Evolutionary conservation across 2,888 invertebrate genomes (phyloP).

Genomic region (Eupelmus urozonus): DNA sequence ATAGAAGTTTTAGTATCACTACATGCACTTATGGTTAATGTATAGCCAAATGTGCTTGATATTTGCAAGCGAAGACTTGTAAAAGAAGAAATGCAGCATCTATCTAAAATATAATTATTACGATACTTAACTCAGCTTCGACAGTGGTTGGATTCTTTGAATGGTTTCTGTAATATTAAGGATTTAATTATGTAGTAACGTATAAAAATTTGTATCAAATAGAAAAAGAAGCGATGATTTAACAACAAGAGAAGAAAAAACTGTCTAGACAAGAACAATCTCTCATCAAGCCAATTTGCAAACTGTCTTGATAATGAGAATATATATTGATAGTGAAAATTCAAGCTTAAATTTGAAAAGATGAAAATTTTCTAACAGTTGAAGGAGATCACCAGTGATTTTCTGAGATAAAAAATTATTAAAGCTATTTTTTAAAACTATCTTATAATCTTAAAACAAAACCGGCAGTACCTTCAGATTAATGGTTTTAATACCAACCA

Average conservation of each 20-base stretch:
- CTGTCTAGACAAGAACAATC: not conserved
- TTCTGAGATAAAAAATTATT: not conserved
- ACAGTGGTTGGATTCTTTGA: conserved; percentile 50
- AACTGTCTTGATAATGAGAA: not conserved
- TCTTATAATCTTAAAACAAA: no score
- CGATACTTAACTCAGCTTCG: conserved; percentile 60
- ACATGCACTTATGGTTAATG: conserved; percentile 36
- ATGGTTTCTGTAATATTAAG: conserved; percentile 59
- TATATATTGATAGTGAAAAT: not conserved
- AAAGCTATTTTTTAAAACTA: not conserved
- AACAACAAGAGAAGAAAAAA: conserved; percentile 1
- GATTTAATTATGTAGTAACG: conserved; percentile 28
- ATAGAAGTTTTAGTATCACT: conserved; percentile 8
- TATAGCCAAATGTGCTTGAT: conserved; percentile 37
- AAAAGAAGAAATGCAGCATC: conserved; percentile 41
- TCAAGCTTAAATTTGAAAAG: not conserved
- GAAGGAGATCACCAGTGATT: not conserved
- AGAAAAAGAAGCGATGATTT: conserved; percentile 26
- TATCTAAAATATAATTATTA: conserved; percentile 43
- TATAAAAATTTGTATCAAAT: not conserved
- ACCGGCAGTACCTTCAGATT: no score
- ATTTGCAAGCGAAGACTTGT: conserved; percentile 38
- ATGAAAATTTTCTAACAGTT: not conserved
- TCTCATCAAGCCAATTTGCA: conserved; percentile 18
- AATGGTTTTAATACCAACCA: no score